phyloP scores from a whole-genome alignment of 2,888 invertebrate species.

The Leistus spinibarbis region DNA sequence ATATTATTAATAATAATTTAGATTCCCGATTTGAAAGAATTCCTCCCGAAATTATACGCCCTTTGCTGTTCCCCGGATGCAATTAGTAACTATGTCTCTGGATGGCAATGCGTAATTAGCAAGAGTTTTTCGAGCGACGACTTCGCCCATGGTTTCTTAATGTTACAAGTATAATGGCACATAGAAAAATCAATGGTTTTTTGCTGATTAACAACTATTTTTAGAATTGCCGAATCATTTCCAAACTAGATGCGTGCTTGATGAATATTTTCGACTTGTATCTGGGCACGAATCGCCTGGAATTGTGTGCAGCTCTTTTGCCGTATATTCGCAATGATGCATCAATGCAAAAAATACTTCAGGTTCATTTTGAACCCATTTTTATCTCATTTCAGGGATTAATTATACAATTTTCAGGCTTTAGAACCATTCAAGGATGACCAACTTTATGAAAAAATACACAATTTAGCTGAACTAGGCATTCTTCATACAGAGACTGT shows the following conservation, averaged over 20 bases:
- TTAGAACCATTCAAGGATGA: not conserved
- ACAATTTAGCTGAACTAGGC: slow-evolving; percentile 2
- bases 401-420: not conserved
- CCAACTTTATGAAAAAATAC: slow-evolving; percentile 5
- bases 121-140: slow-evolving; percentile 3
- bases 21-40: slow-evolving; percentile 22
- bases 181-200: not conserved
- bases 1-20: not conserved
- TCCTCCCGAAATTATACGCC: slow-evolving; percentile 20
- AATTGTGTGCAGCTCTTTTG: slow-evolving; percentile 22
- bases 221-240: slow-evolving; percentile 23
- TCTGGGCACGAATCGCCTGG: slow-evolving; percentile 5
- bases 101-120: slow-evolving; percentile 20
- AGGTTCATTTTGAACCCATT: not conserved
- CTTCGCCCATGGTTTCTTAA: slow-evolving; percentile 7
- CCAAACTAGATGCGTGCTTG: slow-evolving; percentile 16
- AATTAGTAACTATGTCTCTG: not conserved
- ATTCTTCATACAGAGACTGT: slow-evolving; percentile 18
- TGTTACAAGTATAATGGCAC: slow-evolving; percentile 17
- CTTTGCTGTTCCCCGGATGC: slow-evolving; percentile 10
- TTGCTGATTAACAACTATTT: slow-evolving; percentile 2
- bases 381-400: not conserved
- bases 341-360: not conserved
- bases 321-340: slow-evolving; percentile 14
- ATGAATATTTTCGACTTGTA: slow-evolving; percentile 4